Conservation (phyloP, 1,140 invertebrate species). For the Octopus bimaculoides region DNA sequence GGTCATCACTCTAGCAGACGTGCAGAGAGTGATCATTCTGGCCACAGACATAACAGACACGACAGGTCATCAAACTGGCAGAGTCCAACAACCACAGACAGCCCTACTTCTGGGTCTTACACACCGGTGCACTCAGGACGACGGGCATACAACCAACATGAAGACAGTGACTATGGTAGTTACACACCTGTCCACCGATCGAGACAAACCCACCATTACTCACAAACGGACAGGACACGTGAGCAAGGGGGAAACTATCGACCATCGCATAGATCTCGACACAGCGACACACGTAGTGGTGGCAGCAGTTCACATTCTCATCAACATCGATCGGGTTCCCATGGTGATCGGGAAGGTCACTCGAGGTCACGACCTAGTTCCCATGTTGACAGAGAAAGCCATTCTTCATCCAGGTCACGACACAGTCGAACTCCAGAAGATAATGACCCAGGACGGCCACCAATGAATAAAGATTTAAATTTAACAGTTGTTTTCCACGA, state of each 20-base stretch:
- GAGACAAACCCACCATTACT: not conserved
- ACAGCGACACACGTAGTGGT: not conserved
- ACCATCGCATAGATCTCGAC: not conserved
- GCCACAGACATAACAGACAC: not conserved
- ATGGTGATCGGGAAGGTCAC: not conserved
- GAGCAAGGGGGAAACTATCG: not conserved
- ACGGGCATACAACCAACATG: not conserved
- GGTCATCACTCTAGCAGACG: not conserved
- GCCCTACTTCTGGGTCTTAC: not conserved
- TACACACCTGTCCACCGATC: not conserved
- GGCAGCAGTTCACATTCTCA: not conserved
- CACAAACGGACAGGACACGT: not conserved
- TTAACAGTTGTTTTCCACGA: not conserved
- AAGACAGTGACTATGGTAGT: not conserved
- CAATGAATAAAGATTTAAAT: not conserved
- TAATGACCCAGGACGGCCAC: not conserved
- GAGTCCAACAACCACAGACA: not conserved
- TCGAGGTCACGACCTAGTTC: not conserved
- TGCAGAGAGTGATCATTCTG: not conserved
- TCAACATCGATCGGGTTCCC: not conserved
- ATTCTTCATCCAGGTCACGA: not conserved
- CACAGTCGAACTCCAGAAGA: not conserved
- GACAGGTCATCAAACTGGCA: not conserved
- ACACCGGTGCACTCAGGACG: not conserved
- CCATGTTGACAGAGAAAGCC: not conserved